Conservation (phyloP, 2,113 vertebrate species). For the Coturnix japonica region DNA sequence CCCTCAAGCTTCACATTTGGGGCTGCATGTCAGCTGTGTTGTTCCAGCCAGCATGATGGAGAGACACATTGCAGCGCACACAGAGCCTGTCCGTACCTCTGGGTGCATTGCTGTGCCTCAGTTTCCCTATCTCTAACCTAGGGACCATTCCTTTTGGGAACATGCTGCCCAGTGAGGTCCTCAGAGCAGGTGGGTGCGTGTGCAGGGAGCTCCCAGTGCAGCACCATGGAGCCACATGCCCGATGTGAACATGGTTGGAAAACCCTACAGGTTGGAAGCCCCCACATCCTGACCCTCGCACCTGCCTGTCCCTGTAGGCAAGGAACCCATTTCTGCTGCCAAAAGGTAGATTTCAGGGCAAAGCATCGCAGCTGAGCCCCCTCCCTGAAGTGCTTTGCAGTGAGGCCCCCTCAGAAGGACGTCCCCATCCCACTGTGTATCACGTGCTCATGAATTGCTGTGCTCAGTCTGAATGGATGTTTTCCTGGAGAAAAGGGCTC, state of each 20-base stretch:
- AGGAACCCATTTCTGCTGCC: not conserved
- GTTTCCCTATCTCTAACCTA: not conserved
- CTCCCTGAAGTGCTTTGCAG: not conserved
- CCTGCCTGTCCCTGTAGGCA: not conserved
- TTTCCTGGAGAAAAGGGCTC: not conserved
- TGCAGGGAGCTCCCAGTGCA: not conserved
- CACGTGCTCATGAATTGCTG: accelerated
- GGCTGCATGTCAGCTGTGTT: accelerated
- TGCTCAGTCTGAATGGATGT: not conserved
- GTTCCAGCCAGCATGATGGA: accelerated
- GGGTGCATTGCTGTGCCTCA: not conserved
- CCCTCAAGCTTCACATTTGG: not conserved
- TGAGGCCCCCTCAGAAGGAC: not conserved
- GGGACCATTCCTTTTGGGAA: accelerated
- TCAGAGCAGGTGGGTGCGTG: accelerated
- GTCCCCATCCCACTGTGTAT: not conserved
- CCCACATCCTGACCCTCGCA: no score
- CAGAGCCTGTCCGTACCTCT: accelerated
- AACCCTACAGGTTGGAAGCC: not conserved
- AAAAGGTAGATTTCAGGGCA: not conserved
- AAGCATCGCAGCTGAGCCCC: not conserved
- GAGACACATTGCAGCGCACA: not conserved
- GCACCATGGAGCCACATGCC: not conserved
- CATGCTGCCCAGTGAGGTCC: not conserved
- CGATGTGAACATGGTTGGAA: accelerated